A percentile compares a stretch with the other conserved stretches of the same genome.
phyloP scores from a whole-genome alignment of 2,888 invertebrate genomes.

The Coleophora flavipennella region DNA sequence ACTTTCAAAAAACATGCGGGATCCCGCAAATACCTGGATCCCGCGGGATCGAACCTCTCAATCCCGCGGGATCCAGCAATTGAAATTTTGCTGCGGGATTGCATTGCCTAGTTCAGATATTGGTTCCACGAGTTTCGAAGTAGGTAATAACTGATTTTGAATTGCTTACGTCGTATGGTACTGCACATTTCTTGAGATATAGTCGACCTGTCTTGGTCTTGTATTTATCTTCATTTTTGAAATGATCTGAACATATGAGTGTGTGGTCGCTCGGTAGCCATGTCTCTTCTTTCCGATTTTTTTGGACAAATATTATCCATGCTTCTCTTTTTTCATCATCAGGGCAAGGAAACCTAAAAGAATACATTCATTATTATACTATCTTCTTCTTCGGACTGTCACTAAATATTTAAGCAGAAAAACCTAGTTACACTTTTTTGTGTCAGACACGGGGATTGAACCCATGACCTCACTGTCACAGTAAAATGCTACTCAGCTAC shows the following conservation, averaged over 20 bases:
- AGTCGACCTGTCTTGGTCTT: constrained; percentile 7
- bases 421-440: neutral
- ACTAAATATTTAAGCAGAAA: neutral
- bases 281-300: constrained; percentile 17
- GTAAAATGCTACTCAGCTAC: neutral
- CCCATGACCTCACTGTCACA: neutral
- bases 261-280: constrained; percentile 16
- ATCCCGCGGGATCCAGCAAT: too few species aligned
- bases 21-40: too few species aligned
- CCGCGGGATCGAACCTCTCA: too few species aligned
- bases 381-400: neutral
- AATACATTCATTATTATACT: neutral
- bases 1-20: too few species aligned
- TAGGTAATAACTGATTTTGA: too few species aligned
- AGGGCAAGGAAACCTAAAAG: constrained; percentile 13
- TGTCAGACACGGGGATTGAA: neutral
- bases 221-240: constrained; percentile 12
- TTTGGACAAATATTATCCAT: constrained; percentile 21
- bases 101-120: too few species aligned
- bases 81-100: too few species aligned
- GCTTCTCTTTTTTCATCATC: constrained; percentile 14
- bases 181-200: constrained; percentile 9
- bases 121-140: too few species aligned
- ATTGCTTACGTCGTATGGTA: constrained; percentile 2
- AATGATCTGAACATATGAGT: constrained; percentile 18